phyloP scores from a whole-genome alignment of 1,140 invertebrate genomes.

The Gryllus bimaculatus region DNA sequence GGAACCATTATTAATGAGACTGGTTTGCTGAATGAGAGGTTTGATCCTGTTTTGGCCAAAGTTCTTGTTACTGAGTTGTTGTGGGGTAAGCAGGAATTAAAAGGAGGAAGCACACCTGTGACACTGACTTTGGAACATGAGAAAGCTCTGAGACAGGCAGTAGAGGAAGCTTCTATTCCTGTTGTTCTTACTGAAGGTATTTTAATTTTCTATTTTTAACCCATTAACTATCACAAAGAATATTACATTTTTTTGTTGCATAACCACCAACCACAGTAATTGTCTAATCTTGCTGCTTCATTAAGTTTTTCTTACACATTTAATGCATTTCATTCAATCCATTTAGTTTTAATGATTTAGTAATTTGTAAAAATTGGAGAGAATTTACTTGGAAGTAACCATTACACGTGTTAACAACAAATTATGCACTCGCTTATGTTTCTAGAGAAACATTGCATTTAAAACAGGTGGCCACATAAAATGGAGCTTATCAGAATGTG shows the following conservation, averaged over 20 bases:
- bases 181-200: not conserved
- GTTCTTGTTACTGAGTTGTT: not conserved
- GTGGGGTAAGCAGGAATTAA: not conserved
- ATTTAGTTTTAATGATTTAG: not conserved
- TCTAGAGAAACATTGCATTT: too few relatives aligned
- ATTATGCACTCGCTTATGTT: too few relatives aligned
- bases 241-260: not conserved
- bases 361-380: not conserved
- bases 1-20: not conserved
- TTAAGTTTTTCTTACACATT: not conserved
- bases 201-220: not conserved
- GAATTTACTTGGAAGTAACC: too few relatives aligned
- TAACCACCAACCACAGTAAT: not conserved
- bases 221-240: not conserved
- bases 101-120: not conserved
- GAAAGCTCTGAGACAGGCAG: not conserved
- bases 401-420: too few relatives aligned
- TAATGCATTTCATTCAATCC: not conserved
- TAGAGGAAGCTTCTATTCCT: not conserved
- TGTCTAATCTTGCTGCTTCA: not conserved
- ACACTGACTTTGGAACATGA: not conserved
- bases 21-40: not conserved
- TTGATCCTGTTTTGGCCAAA: not conserved
- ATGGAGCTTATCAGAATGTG: too few relatives aligned
- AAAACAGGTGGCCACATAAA: too few relatives aligned